These are phyloP conservation scores for Lutjanus erythropterus DNA, from an alignment of 2,113 vertebrate genomes.

Conservation along the genomic window DNA sequence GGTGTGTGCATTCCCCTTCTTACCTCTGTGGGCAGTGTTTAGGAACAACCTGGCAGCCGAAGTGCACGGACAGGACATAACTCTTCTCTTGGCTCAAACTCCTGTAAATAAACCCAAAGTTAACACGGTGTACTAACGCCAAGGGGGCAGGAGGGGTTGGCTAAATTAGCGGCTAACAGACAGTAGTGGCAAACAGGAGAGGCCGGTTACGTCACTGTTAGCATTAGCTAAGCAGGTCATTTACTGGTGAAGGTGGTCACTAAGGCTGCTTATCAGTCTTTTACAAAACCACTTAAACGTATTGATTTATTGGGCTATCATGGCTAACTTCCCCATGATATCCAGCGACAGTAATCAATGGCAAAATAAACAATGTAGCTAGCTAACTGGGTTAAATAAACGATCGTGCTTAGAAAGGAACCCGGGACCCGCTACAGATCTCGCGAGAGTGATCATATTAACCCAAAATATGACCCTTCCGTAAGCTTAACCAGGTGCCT, in stretches of 20 bases:
- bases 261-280: background rate
- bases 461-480: too few species aligned
- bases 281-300: background rate
- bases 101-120: slow-evolving; percentile 39
- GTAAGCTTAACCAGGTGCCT: too few species aligned
- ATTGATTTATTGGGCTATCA: background rate
- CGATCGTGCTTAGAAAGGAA: too few species aligned
- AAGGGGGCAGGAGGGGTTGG: background rate
- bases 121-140: background rate
- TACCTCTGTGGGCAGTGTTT: slow-evolving; percentile 82
- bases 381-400: background rate
- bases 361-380: slow-evolving; percentile 6
- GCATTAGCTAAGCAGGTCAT: slow-evolving; percentile 62
- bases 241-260: background rate
- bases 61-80: slow-evolving; percentile 85
- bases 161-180: slow-evolving; percentile 13
- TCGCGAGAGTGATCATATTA: too few species aligned
- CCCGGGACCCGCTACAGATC: too few species aligned
- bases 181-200: slow-evolving; percentile 2
- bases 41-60: slow-evolving; percentile 82
- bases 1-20: slow-evolving; percentile 10
- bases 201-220: slow-evolving; percentile 64
- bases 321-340: too few species aligned
- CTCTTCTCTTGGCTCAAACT: slow-evolving; percentile 45
- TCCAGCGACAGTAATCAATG: background rate